These are phyloP conservation scores for Gymnodraco acuticeps DNA, from an alignment of 2,797 vertebrate species.

Conservation along the genomic window DNA sequence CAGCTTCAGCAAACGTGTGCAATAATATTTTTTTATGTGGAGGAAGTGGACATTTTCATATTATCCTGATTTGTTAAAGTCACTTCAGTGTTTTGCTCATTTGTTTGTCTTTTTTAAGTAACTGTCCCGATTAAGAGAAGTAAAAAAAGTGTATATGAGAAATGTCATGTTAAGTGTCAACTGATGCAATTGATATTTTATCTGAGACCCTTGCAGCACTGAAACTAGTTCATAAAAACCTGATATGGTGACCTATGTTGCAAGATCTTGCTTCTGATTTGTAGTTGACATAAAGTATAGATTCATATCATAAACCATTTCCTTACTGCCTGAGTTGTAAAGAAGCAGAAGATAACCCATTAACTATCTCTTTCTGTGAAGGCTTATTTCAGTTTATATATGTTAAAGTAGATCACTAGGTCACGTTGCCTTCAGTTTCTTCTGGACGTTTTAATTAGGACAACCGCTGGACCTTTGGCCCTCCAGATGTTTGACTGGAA, in stretches of 20 bases:
- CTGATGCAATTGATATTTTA: constrained; percentile 33
- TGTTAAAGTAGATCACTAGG: background rate
- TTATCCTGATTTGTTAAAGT: constrained; percentile 59
- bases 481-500: constrained; percentile 52
- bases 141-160: background rate
- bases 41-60: constrained; percentile 47
- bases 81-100: constrained; percentile 51
- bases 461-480: constrained; percentile 25
- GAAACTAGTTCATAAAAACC: constrained; percentile 17
- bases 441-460: constrained; percentile 16
- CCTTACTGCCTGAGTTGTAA: constrained; percentile 14
- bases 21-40: constrained; percentile 32
- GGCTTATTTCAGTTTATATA: background rate
- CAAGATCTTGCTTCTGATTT: background rate
- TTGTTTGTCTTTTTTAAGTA: constrained; percentile 35
- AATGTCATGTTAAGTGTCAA: constrained; percentile 16
- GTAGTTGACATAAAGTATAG: background rate
- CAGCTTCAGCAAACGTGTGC: constrained; percentile 47
- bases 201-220: constrained; percentile 11
- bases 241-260: background rate
- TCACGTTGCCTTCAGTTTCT: background rate
- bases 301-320: constrained; percentile 46
- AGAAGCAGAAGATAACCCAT: background rate
- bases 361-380: background rate
- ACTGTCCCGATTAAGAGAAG: background rate